Evolutionary conservation across 2,797 vertebrate genomes (phyloP), one percentile per base, ranked within the genome.

Genomic region (Sebastolobus altivelis): DNA sequence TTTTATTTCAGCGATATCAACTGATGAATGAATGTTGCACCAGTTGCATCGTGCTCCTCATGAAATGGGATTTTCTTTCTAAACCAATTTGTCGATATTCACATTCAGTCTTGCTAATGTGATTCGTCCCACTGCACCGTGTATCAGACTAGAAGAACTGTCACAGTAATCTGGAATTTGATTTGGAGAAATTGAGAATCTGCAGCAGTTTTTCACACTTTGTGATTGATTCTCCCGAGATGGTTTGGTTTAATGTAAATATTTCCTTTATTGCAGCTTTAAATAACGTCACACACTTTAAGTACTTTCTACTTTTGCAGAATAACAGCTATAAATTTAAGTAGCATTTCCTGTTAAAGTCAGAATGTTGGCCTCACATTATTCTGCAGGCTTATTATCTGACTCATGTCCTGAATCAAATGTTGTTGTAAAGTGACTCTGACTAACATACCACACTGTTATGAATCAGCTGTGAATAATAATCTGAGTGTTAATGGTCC

Each of bases 391-490:
- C 4, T 16, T 65, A 18, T 46, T 12, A 18, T 27, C 14, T 16
- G 7, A 25, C 60, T 22, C 11, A 25, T 22, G n/a, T 65, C 14
- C 38, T 43, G 20, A 62, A 62, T 62, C 33, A 37, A 13, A 13
- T n/a, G 60, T 37, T 25, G 25, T 25, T 6, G 49, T 55, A 8
- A 13, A 18, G 18, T 12, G 27, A 58, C 27, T 72, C 38, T 20
- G 59, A 75, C 59, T 59, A 16, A 62, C 14, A 33, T 43, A 43
- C 40, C 59, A 55, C 33, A 12, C 37, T 31, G 37, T 38, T n/a
- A 25, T 65, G 60, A 75, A 65, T 74, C 49, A 63, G 62, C 22
- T 14, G 54, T 27, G 33, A 35, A 27, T 27, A 43, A 71, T 25
- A 10, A 68, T 52, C 6, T 0, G 14, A 16, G 37, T 29, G 37